Evolutionary conservation across 2,797 vertebrate species (phyloP), one percentile per base, ranked within the genome.

Genomic region (Pachyuromys duprasi): DNA sequence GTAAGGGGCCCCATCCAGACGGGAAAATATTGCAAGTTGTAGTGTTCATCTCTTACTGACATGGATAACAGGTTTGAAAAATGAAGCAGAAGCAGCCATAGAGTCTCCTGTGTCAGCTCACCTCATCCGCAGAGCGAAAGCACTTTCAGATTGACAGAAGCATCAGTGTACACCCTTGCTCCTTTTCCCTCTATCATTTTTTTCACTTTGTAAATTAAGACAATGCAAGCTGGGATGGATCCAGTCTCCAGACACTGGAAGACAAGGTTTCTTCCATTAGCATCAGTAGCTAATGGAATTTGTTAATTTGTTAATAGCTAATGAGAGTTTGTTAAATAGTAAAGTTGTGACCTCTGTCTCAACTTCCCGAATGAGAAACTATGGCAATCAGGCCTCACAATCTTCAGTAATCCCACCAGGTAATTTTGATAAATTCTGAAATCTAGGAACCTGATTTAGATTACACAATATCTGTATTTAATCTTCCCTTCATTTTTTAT

Each of bases 281-380:
- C 5, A 67, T 81, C 11, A 79, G 15, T 17, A 65, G 39, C 39
- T 17, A 8, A 69, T n/a, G n/a, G n/a, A n/a, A n/a, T n/a, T n/a
- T n/a, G n/a, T n/a, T n/a, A n/a, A n/a, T n/a, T n/a, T n/a, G n/a
- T n/a, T n/a, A n/a, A n/a, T n/a, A n/a, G n/a, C n/a, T n/a, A n/a
- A n/a, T n/a, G n/a, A 82, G 49, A 62, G 88, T 20, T 81, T 86
- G 39, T 74, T 86, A 78, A n/a, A 81, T 63, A 13, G 36, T 84
- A 88, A 75, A 69, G 76, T 9, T 80, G 49, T 14, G 33, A 70
- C 8, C 33, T 81, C 14, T 0, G 8, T 8, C 18, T 90, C 36
- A 49, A 70, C 18, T 76, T 95, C 36, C 65, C 69, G 22, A 88
- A 78, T 17, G 13, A 65, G 81, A 95, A 93, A 82, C n/a, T 63